Percentiles rank a stretch among this genome's conserved stretches.
Conservation (phyloP, 2,888 invertebrate species). For the Pachymerium ferrugineum region DNA sequence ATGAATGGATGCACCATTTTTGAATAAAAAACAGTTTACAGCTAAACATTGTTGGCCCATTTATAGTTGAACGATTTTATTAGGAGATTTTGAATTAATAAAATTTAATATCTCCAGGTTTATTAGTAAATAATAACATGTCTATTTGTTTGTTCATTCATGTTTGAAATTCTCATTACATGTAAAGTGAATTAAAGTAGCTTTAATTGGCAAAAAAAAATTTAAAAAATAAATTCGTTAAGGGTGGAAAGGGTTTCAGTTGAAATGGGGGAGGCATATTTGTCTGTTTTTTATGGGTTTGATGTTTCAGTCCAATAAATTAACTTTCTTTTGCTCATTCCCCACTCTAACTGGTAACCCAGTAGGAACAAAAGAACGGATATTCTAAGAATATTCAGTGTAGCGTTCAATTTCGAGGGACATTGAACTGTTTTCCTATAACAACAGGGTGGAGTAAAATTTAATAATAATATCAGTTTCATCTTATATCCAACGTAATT, state of each 20-base stretch:
- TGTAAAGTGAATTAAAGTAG: no score
- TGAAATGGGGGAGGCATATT: no score
- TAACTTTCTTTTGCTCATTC: not conserved
- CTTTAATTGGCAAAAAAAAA: not conserved
- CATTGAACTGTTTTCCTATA: slow-evolving; percentile 25
- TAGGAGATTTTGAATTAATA: not conserved
- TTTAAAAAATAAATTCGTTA: not conserved
- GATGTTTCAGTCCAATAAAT: not conserved
- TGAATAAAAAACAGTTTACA: no score
- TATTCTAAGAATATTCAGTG: slow-evolving; percentile 23
- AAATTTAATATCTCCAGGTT: not conserved
- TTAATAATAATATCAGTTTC: not conserved
- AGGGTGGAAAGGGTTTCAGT: no score
- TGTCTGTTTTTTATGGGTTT: no score
- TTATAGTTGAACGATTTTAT: not conserved
- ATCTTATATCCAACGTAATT: not conserved
- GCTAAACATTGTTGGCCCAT: not conserved
- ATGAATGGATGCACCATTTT: not conserved
- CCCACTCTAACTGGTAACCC: not conserved
- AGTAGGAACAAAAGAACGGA: slow-evolving; percentile 22
- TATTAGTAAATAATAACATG: not conserved
- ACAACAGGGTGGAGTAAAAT: not conserved
- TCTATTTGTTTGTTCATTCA: not conserved
- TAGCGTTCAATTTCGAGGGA: slow-evolving; percentile 21
- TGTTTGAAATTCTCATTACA: not conserved